Evolutionary conservation across 2,888 invertebrate species (phyloP), one percentile per base, ranked within the genome.

Genomic region (Dasysyrphus tricinctus): DNA sequence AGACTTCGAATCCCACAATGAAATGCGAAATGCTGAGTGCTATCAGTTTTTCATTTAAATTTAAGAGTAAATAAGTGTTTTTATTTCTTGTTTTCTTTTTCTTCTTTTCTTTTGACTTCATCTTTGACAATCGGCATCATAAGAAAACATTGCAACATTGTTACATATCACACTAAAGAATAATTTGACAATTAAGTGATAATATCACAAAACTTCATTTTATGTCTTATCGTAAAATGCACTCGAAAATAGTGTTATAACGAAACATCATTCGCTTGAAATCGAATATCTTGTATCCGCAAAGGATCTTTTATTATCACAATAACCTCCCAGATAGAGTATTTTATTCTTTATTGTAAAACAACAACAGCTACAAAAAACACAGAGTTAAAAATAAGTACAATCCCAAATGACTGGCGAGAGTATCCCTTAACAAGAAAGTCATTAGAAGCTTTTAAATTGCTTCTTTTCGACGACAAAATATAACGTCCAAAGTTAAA

Each of bases 61-160:
- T n/a, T n/a, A n/a, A n/a, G n/a, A n/a, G n/a, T n/a, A n/a, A n/a
- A n/a, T n/a, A n/a, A n/a, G n/a, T n/a, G n/a, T n/a, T n/a, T n/a
- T n/a, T n/a, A n/a, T n/a, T n/a, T n/a, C n/a, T n/a, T n/a, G n/a
- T n/a, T n/a, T n/a, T n/a, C n/a, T n/a, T n/a, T n/a, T n/a, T n/a
- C n/a, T n/a, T n/a, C n/a, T n/a, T n/a, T n/a, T n/a, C n/a, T n/a
- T n/a, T 9, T 47, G 24, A n/a, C 44, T 47, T 19, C 11, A 11
- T 19, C 16, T 9, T 9, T 16, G 16, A 9, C 16, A 3, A 9
- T 47, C n/a, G 9, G 44, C n/a, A 42, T 9, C 7, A 5, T 19
- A 19, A 44, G 19, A 34, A 57, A 39, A 47, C n/a, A 16, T n/a
- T 56, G 77, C 84, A 85, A 85, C 84, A 85, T 29, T 85, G 84